phyloP scores from a whole-genome alignment of 2,113 vertebrate genomes.

The Microtus richardsoni region DNA sequence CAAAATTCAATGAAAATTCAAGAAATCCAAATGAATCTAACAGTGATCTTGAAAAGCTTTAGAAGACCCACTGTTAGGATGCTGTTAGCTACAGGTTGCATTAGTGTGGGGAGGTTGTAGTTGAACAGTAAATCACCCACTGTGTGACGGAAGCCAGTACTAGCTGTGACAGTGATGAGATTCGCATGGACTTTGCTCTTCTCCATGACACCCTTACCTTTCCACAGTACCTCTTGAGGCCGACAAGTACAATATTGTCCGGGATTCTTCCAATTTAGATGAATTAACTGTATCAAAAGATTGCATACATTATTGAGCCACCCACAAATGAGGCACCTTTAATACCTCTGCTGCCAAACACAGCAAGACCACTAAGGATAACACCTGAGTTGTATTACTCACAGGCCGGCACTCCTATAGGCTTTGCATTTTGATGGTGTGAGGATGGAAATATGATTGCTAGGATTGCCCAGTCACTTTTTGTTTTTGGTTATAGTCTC shows the following conservation, averaged over 20 bases:
- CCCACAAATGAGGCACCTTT: neutral
- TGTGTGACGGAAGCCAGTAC: neutral
- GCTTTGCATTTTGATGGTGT: neutral
- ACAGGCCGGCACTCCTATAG: neutral
- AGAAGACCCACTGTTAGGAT: neutral
- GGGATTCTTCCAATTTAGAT: neutral
- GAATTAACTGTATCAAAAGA: conserved; percentile 42
- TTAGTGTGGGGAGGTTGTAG: neutral
- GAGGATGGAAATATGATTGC: neutral
- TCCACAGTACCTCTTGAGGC: neutral
- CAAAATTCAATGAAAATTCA: neutral
- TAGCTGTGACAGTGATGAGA: neutral
- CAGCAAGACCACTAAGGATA: neutral
- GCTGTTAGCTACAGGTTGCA: neutral
- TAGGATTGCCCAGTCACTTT: neutral
- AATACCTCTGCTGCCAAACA: neutral
- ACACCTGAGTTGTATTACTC: neutral
- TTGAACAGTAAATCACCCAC: conserved; percentile 32
- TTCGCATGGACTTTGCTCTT: conserved; percentile 38
- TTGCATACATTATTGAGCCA: neutral
- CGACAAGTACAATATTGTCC: neutral
- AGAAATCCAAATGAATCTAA: neutral
- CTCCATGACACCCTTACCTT: neutral
- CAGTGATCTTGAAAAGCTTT: conserved; percentile 10
- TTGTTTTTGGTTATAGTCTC: neutral